Evolutionary conservation across 2,113 vertebrate species (phyloP).

Genomic region (Osmerus eperlanus): DNA sequence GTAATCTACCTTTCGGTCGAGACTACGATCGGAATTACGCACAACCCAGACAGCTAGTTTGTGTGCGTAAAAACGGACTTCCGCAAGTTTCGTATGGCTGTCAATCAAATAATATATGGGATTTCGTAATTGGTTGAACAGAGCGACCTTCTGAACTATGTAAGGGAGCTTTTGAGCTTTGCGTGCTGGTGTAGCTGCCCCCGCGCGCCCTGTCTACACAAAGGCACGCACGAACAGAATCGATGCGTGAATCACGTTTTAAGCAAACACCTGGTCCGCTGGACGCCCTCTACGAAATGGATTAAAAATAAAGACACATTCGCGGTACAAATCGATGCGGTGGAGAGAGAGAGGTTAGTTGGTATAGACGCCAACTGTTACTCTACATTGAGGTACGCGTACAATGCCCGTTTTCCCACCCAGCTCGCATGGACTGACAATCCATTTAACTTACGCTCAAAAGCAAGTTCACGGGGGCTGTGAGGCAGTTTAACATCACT

Average conservation of each 20-base stretch:
- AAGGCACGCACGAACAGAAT: conserved; percentile 14
- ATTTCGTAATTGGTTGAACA: conserved; percentile 55
- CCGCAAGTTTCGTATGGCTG: conserved; percentile 31
- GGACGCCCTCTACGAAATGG: background rate
- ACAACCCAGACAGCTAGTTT: background rate
- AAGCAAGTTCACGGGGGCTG: background rate
- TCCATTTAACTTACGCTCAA: conserved; percentile 5
- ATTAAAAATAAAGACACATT: background rate
- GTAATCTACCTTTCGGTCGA: background rate
- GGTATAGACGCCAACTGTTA: background rate
- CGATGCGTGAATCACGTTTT: background rate
- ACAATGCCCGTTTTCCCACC: no score
- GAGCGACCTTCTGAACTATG: conserved; percentile 60
- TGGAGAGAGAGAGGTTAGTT: conserved; percentile 40
- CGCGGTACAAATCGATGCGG: background rate
- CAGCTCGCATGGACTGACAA: conserved; percentile 8
- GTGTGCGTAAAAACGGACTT: background rate
- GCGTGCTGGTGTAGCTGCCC: background rate
- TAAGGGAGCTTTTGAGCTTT: conserved; percentile 47
- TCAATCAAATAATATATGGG: conserved; percentile 50
- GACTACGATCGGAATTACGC: background rate
- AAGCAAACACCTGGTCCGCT: background rate
- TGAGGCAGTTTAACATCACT: background rate
- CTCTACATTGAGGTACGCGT: no score
- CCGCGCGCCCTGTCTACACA: background rate